Conservation (phyloP, 2,113 vertebrate species). For the Hippocampus mohnikei region DNA sequence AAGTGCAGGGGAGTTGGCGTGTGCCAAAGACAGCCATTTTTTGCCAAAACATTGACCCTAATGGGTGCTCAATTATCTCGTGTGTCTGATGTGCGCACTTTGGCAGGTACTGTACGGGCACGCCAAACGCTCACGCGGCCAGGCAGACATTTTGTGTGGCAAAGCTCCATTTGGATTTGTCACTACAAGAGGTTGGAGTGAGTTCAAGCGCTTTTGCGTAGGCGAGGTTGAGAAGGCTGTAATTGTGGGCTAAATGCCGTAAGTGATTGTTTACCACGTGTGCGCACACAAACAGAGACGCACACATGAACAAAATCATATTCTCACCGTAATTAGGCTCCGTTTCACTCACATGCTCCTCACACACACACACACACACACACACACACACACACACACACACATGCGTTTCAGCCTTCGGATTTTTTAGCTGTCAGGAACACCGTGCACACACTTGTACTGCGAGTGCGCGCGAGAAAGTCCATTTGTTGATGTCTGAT, state of each 20-base stretch:
- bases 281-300: conserved; percentile 8
- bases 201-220: conserved; percentile 36
- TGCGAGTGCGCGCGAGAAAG: conserved; percentile 10
- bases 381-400: no score
- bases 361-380: no score
- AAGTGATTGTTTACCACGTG: conserved; percentile 51
- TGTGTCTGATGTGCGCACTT: conserved; percentile 10
- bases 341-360: conserved; percentile 15
- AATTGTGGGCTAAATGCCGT: conserved; percentile 44
- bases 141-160: conserved; percentile 8
- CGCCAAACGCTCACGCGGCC: conserved; percentile 9
- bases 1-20: conserved; percentile 22
- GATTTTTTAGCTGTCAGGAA: conserved; percentile 18
- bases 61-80: conserved; percentile 35
- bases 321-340: conserved; percentile 25
- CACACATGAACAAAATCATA: conserved; percentile 13
- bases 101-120: conserved; percentile 30
- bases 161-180: conserved; percentile 50
- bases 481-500: conserved; percentile 47
- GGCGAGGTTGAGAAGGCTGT: conserved; percentile 30
- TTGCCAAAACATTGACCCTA: conserved; percentile 56
- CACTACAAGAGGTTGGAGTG: conserved; percentile 28
- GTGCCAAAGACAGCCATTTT: conserved; percentile 53
- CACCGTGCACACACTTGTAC: not conserved
- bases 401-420: conserved; percentile 39